Evolutionary conservation across 2,113 vertebrate species (phyloP).

Genomic region (Stomatorhinus ivindoensis): DNA sequence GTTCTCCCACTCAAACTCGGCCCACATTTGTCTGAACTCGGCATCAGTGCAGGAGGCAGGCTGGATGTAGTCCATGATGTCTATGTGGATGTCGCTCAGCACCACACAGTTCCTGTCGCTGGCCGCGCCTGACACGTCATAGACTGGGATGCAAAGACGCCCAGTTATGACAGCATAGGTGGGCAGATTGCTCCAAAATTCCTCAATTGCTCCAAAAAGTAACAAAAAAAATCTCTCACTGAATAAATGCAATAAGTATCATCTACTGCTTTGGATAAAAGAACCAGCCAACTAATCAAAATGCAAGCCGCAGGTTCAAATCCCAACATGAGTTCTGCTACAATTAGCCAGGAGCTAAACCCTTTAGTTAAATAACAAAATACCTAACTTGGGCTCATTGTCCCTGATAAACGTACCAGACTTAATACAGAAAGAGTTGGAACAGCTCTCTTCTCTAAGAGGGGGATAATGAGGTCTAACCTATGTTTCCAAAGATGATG

Average conservation of each 20-base stretch:
- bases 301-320: background rate
- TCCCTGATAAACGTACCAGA: background rate
- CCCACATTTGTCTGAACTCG: conserved; percentile 99
- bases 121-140: conserved; percentile 93
- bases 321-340: background rate
- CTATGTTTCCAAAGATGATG: conserved; percentile 98
- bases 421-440: background rate
- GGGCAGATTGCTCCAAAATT: background rate
- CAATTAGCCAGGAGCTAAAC: background rate
- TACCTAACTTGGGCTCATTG: conserved; percentile 51
- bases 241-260: background rate
- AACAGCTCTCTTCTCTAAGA: background rate
- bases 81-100: conserved; percentile 97
- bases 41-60: conserved; percentile 91
- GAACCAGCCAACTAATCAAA: background rate
- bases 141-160: conserved; percentile 63
- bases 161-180: background rate
- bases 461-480: conserved; percentile 54
- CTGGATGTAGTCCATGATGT: conserved; percentile 99
- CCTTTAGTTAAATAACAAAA: background rate
- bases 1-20: conserved; percentile 99
- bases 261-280: background rate
- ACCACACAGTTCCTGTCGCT: conserved; percentile 98
- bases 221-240: background rate
- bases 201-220: background rate